These are phyloP conservation scores for Spongilla lacustris DNA, from an alignment of 37 sponge, comb jelly and placozoan species.

Conservation along the genomic window DNA sequence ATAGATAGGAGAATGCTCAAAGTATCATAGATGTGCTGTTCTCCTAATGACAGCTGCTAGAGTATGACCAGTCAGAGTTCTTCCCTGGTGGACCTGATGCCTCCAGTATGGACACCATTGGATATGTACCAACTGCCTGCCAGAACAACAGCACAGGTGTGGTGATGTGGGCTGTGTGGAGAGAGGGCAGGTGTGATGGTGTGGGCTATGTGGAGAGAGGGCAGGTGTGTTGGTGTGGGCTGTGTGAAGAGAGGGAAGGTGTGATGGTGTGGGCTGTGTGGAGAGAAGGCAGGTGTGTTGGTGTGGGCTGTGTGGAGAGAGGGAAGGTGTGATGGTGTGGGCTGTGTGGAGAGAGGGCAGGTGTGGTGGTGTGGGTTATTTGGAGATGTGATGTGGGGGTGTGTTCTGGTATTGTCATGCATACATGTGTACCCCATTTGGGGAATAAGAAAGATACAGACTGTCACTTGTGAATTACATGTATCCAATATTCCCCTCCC, in stretches of 20 bases:
- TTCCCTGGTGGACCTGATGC: slow-evolving; percentile 28
- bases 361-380: no score
- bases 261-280: no score
- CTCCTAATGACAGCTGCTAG: slow-evolving; percentile 44
- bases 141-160: slow-evolving; percentile 14
- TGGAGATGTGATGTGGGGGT: no score
- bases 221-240: background rate
- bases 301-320: background rate
- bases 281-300: background rate
- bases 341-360: no score
- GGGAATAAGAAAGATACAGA: no score
- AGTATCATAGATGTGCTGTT: background rate
- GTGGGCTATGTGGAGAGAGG: no score
- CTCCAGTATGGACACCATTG: slow-evolving; percentile 70
- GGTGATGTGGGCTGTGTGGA: background rate
- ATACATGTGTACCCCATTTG: no score
- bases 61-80: slow-evolving; percentile 80
- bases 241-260: background rate
- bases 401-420: no score
- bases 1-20: background rate
- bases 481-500: no score
- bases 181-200: background rate
- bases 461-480: no score
- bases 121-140: slow-evolving; percentile 84
- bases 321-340: background rate